These are phyloP conservation scores for Drosophila setifemur DNA, from an alignment of 1,140 invertebrate genomes.

Conservation along the genomic window DNA sequence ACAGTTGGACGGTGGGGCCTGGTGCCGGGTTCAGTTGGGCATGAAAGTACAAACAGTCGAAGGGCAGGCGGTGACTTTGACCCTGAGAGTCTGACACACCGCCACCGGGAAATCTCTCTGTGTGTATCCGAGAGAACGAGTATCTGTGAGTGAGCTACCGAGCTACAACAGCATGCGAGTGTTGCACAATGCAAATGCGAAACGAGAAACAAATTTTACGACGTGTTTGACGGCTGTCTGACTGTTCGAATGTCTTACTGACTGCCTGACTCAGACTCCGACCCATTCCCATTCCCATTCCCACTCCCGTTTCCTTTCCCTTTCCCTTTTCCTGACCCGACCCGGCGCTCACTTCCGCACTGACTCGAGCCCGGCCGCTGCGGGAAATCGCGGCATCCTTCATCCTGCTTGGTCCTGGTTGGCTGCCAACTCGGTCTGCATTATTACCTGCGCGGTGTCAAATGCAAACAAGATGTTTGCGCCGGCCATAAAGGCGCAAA, in stretches of 20 bases:
- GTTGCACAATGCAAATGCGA: conserved; percentile 77
- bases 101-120: conserved; percentile 18
- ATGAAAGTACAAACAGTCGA: conserved; percentile 65
- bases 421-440: conserved; percentile 40
- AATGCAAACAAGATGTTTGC: conserved; percentile 77
- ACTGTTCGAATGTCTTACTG: conserved; percentile 27
- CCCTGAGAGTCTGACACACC: conserved; percentile 51
- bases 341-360: conserved; percentile 61
- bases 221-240: conserved; percentile 75
- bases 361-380: conserved; percentile 1
- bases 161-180: conserved; percentile 9
- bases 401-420: conserved; percentile 32
- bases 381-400: conserved; percentile 28
- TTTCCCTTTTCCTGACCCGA: conserved; percentile 25
- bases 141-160: conserved; percentile 15
- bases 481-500: conserved; percentile 64
- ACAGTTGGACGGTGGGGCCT: conserved; percentile 22
- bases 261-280: conserved; percentile 5
- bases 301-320: background rate
- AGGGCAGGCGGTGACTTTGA: conserved; percentile 69
- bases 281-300: background rate
- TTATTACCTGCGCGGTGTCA: conserved; percentile 75
- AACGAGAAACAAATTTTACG: conserved; percentile 79
- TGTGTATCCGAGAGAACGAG: conserved; percentile 6
- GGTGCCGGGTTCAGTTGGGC: conserved; percentile 36